Evolutionary conservation across 2,113 vertebrate species (phyloP), one percentile per base, ranked within the genome.

Genomic region (Natator depressus): DNA sequence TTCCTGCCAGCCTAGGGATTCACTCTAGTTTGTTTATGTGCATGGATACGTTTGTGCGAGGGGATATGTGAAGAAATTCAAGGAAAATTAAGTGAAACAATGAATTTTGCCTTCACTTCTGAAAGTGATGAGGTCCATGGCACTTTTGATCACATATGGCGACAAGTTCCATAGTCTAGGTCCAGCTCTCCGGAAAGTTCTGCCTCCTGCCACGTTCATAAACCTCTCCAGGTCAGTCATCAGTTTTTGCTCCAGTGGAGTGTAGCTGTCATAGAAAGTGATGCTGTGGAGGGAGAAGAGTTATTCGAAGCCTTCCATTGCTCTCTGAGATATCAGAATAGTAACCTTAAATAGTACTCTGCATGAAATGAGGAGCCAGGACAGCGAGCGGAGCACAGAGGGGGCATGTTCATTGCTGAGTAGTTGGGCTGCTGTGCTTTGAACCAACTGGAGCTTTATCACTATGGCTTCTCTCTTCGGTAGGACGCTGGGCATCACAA

Each of bases 81-180:
- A 87, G 59, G 47, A 46, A 27, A 81, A 49, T 46, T 84, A 85
- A 62, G 12, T 10, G 3, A 0, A 0, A 2, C n/a, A 91, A 13
- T 31, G 20, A 92, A 38, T 49, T 31, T 27, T 46, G 31, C 78
- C 47, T 90, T 92, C 69, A 85, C 7, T n/a, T 12, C 17, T 9
- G 42, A 46, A 8, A 82, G 47, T 25, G 42, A 9, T 38, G 35
- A 38, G 65, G n/a, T 22, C 65, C n/a, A n/a, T 38, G 65, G 8
- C 19, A 10, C 19, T 38, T 72, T 3, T 5, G 38, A 54, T 6
- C 0, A 0, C 27, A n/a, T 8, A 7, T 27, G 25, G 16, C 38
- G 87, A 19, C 8, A 0, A 0, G 46, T n/a, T 81, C 47, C 12
- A 16, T 54, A 9, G 46, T 4, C 42, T 80, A 46, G 0, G 0